These are phyloP conservation scores for Pissodes strobi DNA, from an alignment of 1,140 invertebrate genomes.

Conservation along the genomic window DNA sequence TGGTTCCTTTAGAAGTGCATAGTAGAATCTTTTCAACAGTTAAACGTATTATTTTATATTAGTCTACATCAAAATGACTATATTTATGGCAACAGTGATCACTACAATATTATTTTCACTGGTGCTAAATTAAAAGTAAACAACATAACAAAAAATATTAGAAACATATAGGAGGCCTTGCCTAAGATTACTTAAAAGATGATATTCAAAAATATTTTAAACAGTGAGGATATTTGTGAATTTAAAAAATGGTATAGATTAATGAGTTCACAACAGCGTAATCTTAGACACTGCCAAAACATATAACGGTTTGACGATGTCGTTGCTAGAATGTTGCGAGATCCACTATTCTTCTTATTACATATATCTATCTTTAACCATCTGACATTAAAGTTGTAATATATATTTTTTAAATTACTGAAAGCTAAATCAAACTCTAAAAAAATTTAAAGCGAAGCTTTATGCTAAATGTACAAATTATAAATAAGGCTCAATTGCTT, in stretches of 20 bases:
- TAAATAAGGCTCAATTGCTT: too few species aligned
- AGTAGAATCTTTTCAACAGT: slow-evolving; percentile 4
- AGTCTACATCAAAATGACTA: slow-evolving; percentile 24
- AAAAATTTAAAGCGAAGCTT: too few species aligned
- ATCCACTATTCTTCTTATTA: not conserved
- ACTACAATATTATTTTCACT: slow-evolving; percentile 12
- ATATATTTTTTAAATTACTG: too few species aligned
- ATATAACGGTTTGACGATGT: slow-evolving; percentile 38
- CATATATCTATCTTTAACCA: too few species aligned
- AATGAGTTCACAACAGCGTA: too few species aligned
- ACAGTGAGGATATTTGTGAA: too few species aligned
- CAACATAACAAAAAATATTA: slow-evolving; percentile 2
- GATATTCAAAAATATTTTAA: too few species aligned
- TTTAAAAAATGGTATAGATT: too few species aligned
- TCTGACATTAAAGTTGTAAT: too few species aligned
- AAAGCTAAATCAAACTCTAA: too few species aligned
- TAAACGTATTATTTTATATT: slow-evolving; percentile 11
- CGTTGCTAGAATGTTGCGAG: slow-evolving; percentile 60
- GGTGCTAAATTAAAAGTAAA: slow-evolving; percentile 11
- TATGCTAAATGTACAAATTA: too few species aligned
- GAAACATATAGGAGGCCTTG: not conserved
- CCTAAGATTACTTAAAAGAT: not conserved
- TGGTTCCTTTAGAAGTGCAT: not conserved
- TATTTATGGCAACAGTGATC: slow-evolving; percentile 9
- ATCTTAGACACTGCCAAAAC: slow-evolving; percentile 18